A percentile compares a stretch with the other conserved stretches of the same genome.
Conservation (phyloP, 2,888 invertebrate genomes). For the Lithophane leautieri region DNA sequence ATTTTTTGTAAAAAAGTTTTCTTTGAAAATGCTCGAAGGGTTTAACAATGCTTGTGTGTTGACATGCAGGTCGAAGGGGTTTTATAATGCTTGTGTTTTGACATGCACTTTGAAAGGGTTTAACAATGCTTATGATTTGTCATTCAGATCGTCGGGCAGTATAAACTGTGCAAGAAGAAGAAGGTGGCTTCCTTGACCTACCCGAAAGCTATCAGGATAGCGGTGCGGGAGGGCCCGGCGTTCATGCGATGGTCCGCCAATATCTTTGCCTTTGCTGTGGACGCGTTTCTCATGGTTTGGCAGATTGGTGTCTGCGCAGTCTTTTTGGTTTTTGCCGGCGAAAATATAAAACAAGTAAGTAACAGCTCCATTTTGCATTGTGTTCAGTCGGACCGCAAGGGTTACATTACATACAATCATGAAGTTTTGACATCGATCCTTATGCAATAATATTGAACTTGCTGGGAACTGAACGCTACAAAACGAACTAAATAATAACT, state of each 20-base stretch:
- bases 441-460: not conserved
- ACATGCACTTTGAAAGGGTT: not conserved
- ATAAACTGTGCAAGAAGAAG: conserved; percentile 87
- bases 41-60: too few relatives aligned
- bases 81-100: too few relatives aligned
- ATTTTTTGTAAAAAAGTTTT: too few relatives aligned
- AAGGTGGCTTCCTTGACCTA: conserved; percentile 92
- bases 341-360: conserved; percentile 91
- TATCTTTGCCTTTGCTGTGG: conserved; percentile 88
- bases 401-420: too few relatives aligned
- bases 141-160: conserved; percentile 90
- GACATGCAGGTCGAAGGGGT: too few relatives aligned
- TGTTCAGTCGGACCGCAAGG: conserved; percentile 73
- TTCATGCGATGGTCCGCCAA: conserved; percentile 85
- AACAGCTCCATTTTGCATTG: not conserved
- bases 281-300: conserved; percentile 92
- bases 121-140: not conserved
- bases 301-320: conserved; percentile 97
- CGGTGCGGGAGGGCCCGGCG: conserved; percentile 92
- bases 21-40: too few relatives aligned
- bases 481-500: too few relatives aligned
- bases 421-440: not conserved
- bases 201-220: conserved; percentile 93
- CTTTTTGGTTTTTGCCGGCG: conserved; percentile 95
- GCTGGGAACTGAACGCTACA: not conserved